Evolutionary conservation across 1,140 invertebrate genomes (phyloP), one percentile per base, ranked within the genome.

Genomic region (Achroia grisella): DNA sequence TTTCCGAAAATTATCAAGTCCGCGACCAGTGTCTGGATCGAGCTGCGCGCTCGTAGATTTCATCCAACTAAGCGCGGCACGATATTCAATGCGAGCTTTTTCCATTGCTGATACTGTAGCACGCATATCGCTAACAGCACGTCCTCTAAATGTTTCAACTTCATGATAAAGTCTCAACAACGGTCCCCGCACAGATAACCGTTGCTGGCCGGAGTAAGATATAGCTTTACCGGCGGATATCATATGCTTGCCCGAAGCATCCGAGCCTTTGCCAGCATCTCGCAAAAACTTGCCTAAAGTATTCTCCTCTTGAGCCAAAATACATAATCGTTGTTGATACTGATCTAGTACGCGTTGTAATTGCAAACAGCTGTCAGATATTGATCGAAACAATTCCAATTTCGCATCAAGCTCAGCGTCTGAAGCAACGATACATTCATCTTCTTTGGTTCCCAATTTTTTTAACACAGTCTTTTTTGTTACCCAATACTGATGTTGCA

Each of bases 401-500:
- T 99, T 99, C 2, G 98, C 94, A 88, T 99, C 98, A 2, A 99
- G 87, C 71, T 98, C 95, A 5, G 97, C 93, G 87, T 99, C 98
- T 0, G 96, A 98, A 11, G 98, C 92, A 10, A 98, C 92, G 61
- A 99, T 93, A 88, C 95, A 97, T 52, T 98, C 97, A 80, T 99
- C 98, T 87, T 99, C 97, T 87, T 99, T 99, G 69, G 97, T 96
- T 4, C 97, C 97, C 10, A 99, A 87, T 88, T 98, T 99, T 62
- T 94, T 89, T 42, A 97, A 92, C 15, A 99, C 92, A 36, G 94
- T 93, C 86, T 99, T 97, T 75, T 99, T 99, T 2, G 98, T 98
- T 23, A 98, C 94, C 97, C 97, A 99, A 85, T 96, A 99, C 53
- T 98, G 96, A 77, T 98, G 95, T 76, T 98, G 96, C 91, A 98